These are phyloP conservation scores for Ictalurus furcatus DNA, from an alignment of 2,113 vertebrate genomes.

Conservation along the genomic window DNA sequence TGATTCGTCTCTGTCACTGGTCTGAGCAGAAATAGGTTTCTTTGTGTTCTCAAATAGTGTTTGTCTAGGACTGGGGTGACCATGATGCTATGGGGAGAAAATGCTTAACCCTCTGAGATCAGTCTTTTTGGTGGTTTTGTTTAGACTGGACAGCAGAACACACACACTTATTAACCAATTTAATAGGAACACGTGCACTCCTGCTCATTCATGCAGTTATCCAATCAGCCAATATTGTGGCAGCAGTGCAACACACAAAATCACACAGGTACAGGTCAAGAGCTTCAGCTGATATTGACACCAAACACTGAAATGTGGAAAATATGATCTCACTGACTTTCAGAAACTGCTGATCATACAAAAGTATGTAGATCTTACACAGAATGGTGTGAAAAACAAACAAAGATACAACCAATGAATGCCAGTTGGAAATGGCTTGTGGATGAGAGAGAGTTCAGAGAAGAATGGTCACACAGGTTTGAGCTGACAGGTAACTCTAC, in stretches of 20 bases:
- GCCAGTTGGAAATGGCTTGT: neutral
- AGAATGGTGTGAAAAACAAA: neutral
- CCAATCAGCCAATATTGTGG: neutral
- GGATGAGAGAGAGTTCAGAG: neutral
- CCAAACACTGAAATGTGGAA: neutral
- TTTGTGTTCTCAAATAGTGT: conserved; percentile 27
- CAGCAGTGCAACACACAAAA: neutral
- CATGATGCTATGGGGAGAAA: neutral
- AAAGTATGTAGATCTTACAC: neutral
- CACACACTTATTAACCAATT: neutral
- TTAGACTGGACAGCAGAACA: neutral
- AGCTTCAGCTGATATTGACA: too few species aligned
- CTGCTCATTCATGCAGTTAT: neutral
- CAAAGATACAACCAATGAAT: neutral
- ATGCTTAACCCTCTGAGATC: neutral
- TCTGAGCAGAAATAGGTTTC: conserved; percentile 36
- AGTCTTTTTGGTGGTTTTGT: conserved; percentile 1
- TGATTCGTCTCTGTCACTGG: conserved; percentile 63
- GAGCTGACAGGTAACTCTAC: neutral
- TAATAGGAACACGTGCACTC: neutral
- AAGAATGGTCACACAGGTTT: neutral
- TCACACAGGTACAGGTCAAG: neutral
- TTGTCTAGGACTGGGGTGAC: conserved; percentile 4
- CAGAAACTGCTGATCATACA: neutral
- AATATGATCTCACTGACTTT: neutral